Evolutionary conservation across 2,888 invertebrate species (phyloP).

Genomic region (Chymomyza amoena): DNA sequence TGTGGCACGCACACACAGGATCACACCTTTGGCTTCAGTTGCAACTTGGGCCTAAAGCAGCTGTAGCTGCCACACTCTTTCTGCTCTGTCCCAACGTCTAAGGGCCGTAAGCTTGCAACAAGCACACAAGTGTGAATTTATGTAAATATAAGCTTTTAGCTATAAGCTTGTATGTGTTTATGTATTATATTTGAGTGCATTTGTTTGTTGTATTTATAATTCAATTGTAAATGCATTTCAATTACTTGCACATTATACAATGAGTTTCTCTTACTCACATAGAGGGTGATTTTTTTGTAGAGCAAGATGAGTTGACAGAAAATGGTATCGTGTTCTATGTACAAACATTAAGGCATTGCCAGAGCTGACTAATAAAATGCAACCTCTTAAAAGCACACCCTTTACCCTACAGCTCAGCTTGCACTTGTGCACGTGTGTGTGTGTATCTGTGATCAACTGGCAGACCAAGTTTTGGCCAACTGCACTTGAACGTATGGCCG

Average conservation of each 20-base stretch:
- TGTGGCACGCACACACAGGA: conserved; percentile 15
- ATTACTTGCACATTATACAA: conserved; percentile 72
- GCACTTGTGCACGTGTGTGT: neutral
- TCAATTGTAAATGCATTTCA: conserved; percentile 74
- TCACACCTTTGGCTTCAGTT: conserved; percentile 66
- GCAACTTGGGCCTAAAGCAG: neutral
- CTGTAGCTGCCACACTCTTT: neutral
- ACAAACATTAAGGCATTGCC: too few species aligned
- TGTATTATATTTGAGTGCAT: conserved; percentile 19
- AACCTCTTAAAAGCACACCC: too few species aligned
- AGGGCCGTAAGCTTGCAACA: neutral
- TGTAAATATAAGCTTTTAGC: conserved; percentile 29
- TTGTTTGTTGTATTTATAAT: conserved; percentile 63
- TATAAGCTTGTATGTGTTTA: neutral
- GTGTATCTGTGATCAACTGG: conserved; percentile 1
- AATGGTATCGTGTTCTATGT: too few species aligned
- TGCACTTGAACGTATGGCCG: conserved; percentile 64
- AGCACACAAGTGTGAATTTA: conserved; percentile 47
- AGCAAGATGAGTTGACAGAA: too few species aligned
- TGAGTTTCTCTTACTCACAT: conserved; percentile 20
- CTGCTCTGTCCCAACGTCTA: neutral
- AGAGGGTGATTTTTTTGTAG: neutral
- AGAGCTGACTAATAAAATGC: too few species aligned
- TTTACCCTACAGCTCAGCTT: neutral
- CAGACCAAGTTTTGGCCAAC: conserved; percentile 47